Conservation (phyloP, 1,140 invertebrate genomes). For the Riptortus pedestris region DNA sequence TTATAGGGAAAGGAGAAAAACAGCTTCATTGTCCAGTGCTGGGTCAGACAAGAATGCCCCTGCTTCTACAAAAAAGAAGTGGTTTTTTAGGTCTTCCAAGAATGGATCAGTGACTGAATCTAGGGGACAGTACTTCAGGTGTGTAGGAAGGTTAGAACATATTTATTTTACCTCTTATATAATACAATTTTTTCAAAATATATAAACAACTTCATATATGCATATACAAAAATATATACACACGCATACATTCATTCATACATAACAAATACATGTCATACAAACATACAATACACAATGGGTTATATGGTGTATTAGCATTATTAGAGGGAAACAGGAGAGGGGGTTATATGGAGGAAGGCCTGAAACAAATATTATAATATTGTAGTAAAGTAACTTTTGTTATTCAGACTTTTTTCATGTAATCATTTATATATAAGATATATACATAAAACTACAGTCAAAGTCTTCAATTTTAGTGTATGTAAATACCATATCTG, state of each 20-base stretch:
- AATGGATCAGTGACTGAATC: slow-evolving; percentile 23
- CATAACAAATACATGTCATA: too few species aligned
- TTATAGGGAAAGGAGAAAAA: slow-evolving; percentile 34
- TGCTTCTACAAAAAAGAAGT: slow-evolving; percentile 21
- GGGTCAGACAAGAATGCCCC: slow-evolving; percentile 19
- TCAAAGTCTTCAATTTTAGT: too few species aligned
- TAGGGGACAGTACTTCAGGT: slow-evolving; percentile 22
- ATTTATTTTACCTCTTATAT: too few species aligned
- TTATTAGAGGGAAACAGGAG: neutral
- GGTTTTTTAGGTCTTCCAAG: slow-evolving; percentile 21
- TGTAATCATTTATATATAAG: too few species aligned
- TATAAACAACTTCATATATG: neutral
- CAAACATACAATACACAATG: too few species aligned
- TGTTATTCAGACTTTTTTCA: too few species aligned
- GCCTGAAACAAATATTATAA: too few species aligned
- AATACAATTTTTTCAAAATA: neutral
- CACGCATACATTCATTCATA: neutral
- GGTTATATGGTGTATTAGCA: too few species aligned
- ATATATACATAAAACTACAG: too few species aligned
- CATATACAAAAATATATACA: neutral
- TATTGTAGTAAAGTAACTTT: too few species aligned
- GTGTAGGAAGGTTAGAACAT: slow-evolving; percentile 7
- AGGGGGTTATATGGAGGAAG: too few species aligned
- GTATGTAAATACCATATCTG: too few species aligned
- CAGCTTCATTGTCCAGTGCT: slow-evolving; percentile 25